Percentiles rank a stretch among this genome's conserved stretches.
Conservation (phyloP, 2,888 invertebrate genomes). For the Camponotus fellah region DNA sequence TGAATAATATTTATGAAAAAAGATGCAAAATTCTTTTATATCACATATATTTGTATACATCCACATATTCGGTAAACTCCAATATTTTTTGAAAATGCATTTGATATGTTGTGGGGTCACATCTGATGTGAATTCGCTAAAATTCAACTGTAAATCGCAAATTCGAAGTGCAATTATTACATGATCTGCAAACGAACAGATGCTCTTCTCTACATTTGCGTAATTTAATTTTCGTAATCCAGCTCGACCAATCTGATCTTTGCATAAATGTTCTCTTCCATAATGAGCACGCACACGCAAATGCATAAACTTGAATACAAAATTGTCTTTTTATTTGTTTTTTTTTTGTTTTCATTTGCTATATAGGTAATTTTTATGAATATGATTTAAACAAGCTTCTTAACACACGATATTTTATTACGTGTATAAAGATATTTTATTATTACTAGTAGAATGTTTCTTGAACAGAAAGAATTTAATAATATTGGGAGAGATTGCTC, state of each 20-base stretch:
- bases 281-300: neutral
- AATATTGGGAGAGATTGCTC: neutral
- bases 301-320: neutral
- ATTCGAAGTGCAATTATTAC: constrained; percentile 65
- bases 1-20: neutral
- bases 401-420: neutral
- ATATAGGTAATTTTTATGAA: neutral
- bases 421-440: neutral
- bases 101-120: constrained; percentile 38
- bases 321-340: neutral
- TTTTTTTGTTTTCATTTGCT: neutral
- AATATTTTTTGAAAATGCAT: constrained; percentile 17
- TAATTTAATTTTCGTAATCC: constrained; percentile 33
- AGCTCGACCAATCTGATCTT: constrained; percentile 21
- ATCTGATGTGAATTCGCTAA: constrained; percentile 19
- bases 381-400: neutral
- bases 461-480: neutral
- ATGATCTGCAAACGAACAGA: constrained; percentile 31
- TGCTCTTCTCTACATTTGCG: constrained; percentile 34
- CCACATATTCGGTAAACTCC: neutral
- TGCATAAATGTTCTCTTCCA: neutral
- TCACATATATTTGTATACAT: neutral
- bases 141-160: constrained; percentile 64
- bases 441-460: neutral
- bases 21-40: constrained; percentile 24